A percentile compares a stretch with the other conserved stretches of the same genome.
These are phyloP conservation scores for Pinctada fucata DNA, from an alignment of 2,888 invertebrate genomes.

Conservation along the genomic window DNA sequence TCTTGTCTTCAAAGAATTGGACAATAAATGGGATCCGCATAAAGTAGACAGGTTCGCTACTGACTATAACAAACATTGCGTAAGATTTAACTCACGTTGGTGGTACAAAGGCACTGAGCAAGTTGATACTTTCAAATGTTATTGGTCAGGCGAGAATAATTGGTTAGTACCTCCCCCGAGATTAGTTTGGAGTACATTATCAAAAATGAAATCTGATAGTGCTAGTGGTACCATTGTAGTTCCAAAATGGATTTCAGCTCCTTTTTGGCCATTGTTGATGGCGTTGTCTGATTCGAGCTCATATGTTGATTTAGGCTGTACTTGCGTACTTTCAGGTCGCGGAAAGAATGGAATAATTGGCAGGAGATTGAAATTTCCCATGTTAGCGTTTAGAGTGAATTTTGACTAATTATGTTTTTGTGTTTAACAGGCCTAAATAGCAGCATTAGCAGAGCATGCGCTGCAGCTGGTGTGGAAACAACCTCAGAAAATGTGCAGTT, in stretches of 20 bases:
- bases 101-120: background rate
- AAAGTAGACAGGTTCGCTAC: background rate
- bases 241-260: background rate
- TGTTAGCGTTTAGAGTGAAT: background rate
- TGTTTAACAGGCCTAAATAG: background rate
- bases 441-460: background rate
- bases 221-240: background rate
- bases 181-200: background rate
- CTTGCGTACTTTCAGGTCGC: background rate
- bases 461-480: background rate
- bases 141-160: background rate
- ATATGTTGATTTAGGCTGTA: background rate
- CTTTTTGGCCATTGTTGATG: background rate
- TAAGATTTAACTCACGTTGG: background rate
- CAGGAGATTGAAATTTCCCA: background rate
- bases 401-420: background rate
- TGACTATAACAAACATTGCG: background rate
- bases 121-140: background rate
- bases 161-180: background rate
- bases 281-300: background rate
- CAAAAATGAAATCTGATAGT: background rate
- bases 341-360: background rate
- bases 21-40: background rate
- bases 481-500: background rate
- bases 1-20: background rate